Percentiles rank a stretch among this genome's conserved stretches.
Conservation (phyloP, 2,888 invertebrate species). For the Leucania comma region DNA sequence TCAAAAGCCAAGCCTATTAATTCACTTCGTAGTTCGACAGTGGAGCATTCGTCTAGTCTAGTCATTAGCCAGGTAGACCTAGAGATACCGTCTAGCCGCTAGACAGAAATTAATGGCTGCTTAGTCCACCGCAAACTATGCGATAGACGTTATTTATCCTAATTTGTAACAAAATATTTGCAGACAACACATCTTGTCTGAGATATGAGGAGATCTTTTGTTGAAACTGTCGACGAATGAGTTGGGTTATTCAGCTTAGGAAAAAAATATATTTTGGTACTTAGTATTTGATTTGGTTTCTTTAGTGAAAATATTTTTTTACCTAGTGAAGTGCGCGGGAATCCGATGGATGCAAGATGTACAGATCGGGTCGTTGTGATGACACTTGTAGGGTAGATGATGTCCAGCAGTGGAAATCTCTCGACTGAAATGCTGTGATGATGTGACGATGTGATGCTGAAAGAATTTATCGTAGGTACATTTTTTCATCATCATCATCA, state of each 20-base stretch:
- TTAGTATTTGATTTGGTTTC: slow-evolving; percentile 1
- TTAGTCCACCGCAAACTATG: background rate
- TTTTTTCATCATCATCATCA: no score
- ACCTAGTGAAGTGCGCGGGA: background rate
- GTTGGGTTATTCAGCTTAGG: background rate
- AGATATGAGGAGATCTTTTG: slow-evolving; percentile 11
- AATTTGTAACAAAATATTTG: slow-evolving; percentile 21
- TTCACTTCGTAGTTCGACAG: slow-evolving; percentile 14
- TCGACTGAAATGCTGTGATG: no score
- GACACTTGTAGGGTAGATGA: no score
- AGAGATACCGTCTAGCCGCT: background rate
- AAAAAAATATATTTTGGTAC: background rate
- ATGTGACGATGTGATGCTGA: no score
- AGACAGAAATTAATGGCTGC: slow-evolving; percentile 26
- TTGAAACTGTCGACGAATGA: slow-evolving; percentile 13
- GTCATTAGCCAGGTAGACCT: slow-evolving; percentile 5
- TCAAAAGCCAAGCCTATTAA: slow-evolving; percentile 2
- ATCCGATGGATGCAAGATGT: no score
- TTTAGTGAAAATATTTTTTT: background rate
- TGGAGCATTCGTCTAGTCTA: background rate
- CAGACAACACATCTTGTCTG: slow-evolving; percentile 9
- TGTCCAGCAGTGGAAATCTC: no score
- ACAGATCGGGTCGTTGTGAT: no score
- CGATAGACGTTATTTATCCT: slow-evolving; percentile 20
- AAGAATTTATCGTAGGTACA: no score